Evolutionary conservation across 2,888 invertebrate species (phyloP), one percentile per base, ranked within the genome.

Genomic region (Stegophylla sp.): DNA sequence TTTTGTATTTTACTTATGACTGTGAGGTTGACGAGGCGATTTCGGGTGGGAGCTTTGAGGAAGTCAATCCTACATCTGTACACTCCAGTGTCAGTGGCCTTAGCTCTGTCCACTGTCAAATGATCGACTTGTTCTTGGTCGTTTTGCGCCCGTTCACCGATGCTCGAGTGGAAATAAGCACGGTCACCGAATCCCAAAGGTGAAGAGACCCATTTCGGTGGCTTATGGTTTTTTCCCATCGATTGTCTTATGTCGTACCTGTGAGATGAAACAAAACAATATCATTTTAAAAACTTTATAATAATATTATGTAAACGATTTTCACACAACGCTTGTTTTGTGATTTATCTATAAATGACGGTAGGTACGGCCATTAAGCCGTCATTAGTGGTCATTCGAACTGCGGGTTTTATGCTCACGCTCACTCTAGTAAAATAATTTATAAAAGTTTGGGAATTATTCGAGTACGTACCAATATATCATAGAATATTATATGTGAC

Each of bases 1-100:
- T 34, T 3, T 5, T 41, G n/a, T n/a, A n/a, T n/a, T n/a, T 20
- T 76, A 76, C 75, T 43, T 76, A 66, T 76, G 41, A 76, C 75
- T n/a, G 75, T 76, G 1, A 76, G 5, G 53, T 76, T 76, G 26
- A 76, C 66, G 3, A 76, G 43, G 9, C 75, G 41, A 41, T 76
- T 66, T 26, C 15, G 23, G 20, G 75, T 76, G 3, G 75, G 75
- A 1, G 75, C 64, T 53, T 53, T 66, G 9, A 76, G n/a, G 53
- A 76, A 76, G 53, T 76, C 75, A 1, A 76, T 28, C 23, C 75
- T 23, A 26, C 75, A 76, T 63, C 64, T 76, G n/a, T 76, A 76
- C 5, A 76, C 15, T 17, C 75, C 75, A 9, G 75, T 76, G 17
- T 76, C 75, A n/a, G 75, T 43, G 9, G 75, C 75, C 34, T 53